These are phyloP conservation scores for Acrobasis suavella DNA, from an alignment of 2,888 invertebrate genomes.

Conservation along the genomic window DNA sequence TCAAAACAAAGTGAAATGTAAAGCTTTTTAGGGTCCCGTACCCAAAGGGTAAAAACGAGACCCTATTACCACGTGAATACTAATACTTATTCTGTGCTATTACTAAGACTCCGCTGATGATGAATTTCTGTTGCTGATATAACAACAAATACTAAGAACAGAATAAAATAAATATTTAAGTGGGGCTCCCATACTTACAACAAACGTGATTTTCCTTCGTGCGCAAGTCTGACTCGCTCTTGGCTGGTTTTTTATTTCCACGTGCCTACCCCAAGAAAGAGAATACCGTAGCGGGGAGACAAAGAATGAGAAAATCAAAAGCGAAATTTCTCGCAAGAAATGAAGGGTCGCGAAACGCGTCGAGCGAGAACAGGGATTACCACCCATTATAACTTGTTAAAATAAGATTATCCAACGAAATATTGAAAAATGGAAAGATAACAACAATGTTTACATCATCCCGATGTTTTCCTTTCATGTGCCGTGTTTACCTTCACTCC, in stretches of 20 bases:
- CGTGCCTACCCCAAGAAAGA: background rate
- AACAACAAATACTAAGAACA: no score
- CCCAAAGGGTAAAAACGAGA: no score
- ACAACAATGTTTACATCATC: conserved; percentile 29
- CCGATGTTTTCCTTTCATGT: conserved; percentile 25
- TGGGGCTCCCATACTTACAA: no score
- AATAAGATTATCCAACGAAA: conserved; percentile 41
- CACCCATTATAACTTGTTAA: conserved; percentile 43
- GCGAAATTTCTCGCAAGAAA: conserved; percentile 25
- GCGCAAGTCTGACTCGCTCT: no score
- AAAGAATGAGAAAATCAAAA: conserved; percentile 37
- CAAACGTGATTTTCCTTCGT: no score
- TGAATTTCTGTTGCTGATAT: no score
- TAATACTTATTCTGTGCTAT: no score
- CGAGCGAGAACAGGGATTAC: conserved; percentile 30
- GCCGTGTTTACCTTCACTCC: conserved; percentile 22
- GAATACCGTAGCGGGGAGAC: conserved; percentile 1
- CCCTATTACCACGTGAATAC: no score
- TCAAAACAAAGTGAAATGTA: conserved; percentile 2
- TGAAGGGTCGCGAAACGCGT: background rate
- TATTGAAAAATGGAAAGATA: conserved; percentile 34
- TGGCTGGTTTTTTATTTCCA: no score
- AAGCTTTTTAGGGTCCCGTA: no score
- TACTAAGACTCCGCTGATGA: no score
- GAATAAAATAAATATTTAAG: no score